phyloP scores from a whole-genome alignment of 2,113 vertebrate genomes.

The Cyrtonyx montezumae region DNA sequence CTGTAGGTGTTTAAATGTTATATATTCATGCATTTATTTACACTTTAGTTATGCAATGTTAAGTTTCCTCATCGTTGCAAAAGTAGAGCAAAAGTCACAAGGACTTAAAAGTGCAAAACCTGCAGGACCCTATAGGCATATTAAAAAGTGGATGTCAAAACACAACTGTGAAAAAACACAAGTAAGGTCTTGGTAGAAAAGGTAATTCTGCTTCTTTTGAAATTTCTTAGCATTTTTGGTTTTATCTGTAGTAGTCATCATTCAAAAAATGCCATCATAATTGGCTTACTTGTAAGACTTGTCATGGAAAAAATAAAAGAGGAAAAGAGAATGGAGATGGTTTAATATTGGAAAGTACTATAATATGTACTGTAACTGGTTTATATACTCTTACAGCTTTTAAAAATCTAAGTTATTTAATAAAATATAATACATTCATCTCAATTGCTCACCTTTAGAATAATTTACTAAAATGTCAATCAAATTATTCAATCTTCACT shows the following conservation, averaged over 20 bases:
- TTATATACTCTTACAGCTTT: background rate
- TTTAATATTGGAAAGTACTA: background rate
- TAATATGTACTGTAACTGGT: background rate
- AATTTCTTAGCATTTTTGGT: background rate
- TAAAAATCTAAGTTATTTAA: background rate
- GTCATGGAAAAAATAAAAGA: background rate
- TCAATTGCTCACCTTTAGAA: background rate
- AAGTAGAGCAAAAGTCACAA: slow-evolving; percentile 70
- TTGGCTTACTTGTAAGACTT: background rate
- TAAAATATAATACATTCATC: background rate
- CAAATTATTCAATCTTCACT: background rate
- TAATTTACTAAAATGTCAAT: background rate
- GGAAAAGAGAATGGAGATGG: background rate
- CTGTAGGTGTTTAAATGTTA: slow-evolving; percentile 68
- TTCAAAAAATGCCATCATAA: background rate
- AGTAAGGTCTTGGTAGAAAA: background rate
- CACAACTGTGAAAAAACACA: background rate
- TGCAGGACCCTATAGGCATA: background rate
- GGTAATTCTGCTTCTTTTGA: background rate
- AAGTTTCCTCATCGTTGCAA: slow-evolving; percentile 68
- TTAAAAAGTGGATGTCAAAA: background rate
- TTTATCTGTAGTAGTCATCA: background rate
- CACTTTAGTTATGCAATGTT: slow-evolving; percentile 67
- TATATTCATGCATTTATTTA: slow-evolving; percentile 70
- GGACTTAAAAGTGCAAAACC: slow-evolving; percentile 51